Base-by-base conservation (phyloP, 2,797 vertebrate genomes). In the Hapalemur alaotrensis region DNA sequence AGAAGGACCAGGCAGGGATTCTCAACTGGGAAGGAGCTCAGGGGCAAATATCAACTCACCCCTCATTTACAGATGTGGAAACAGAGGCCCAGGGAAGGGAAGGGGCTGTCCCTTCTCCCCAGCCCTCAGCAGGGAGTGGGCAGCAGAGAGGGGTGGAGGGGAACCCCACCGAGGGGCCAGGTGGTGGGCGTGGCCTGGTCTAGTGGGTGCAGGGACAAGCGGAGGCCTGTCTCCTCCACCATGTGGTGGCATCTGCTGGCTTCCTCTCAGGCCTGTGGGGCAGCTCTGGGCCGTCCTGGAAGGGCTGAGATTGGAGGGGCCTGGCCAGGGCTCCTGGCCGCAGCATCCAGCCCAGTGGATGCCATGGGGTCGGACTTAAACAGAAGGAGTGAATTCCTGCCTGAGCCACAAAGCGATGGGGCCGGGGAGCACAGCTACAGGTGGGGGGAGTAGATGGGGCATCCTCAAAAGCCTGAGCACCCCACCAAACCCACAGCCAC, bases 131-230 rank as follows among this genome's bases (percentile, higher is more conserved):
- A 15, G 9, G 20, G 6, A 1, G 8, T 0, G 5, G 30, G 17
- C 23, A 17, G 61, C 28, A 3, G 10, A 67, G 48, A 5, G 6
- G 12, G 32, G 3, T 2, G 12, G 28, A 18, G 72, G 18, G 43
- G 30, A 28, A 46, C 63, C 10, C 10, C 1, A 41, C 54, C 38
- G 1, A n/a, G 61, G 30, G 18, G 61, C 30, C 13, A 7, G 32
- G 4, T 32, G 20, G 32, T 35, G 4, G 32, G 8, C 35, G 32
- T 10, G 48, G 32, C 11, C 23, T 41, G 23, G 15, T 15, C 23
- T 14, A 4, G 17, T 1, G 7, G 11, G 7, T 3, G 9, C 20
- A 2, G 35, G n/a, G 32, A 32, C 0, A 4, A 14, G 2, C 0
- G 15, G 41, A 30, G 52, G 57, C 10, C 41, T 61, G 14, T 11